Evolutionary conservation across 2,113 vertebrate species (phyloP).

Genomic region (Euleptes europaea): DNA sequence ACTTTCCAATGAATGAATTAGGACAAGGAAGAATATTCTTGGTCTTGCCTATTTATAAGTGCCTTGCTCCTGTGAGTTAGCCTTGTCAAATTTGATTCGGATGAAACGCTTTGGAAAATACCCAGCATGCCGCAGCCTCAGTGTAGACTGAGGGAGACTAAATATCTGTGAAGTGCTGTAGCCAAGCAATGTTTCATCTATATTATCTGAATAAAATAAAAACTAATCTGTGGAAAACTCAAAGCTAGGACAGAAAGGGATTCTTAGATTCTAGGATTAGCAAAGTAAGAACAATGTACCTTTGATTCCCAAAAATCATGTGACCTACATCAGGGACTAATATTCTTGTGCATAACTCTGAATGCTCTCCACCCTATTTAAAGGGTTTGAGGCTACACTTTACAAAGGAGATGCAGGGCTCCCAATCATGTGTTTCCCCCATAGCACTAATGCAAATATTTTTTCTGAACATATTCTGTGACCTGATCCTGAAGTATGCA

Average conservation of each 20-base stretch:
- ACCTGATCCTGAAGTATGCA: too few species aligned
- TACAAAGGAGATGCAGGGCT: neutral
- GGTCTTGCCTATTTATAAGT: constrained; percentile 6
- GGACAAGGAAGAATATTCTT: constrained; percentile 13
- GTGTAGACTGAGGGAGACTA: neutral
- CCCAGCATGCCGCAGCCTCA: neutral
- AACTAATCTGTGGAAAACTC: neutral
- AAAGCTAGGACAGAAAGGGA: neutral
- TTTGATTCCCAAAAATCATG: neutral
- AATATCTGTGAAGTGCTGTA: neutral
- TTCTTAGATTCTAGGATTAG: neutral
- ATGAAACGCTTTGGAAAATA: constrained; percentile 34
- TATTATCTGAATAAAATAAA: constrained; percentile 4
- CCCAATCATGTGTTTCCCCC: neutral
- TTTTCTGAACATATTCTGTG: too few species aligned
- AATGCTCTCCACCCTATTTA: neutral
- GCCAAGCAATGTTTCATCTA: neutral
- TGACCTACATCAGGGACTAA: neutral
- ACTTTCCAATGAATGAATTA: constrained; percentile 7
- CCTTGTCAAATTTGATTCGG: neutral
- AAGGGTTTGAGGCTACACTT: too few species aligned
- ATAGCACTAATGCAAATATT: neutral
- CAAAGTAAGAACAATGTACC: constrained; percentile 4
- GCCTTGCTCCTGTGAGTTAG: constrained; percentile 18
- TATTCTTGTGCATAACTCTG: neutral